Conservation (phyloP, 1,140 invertebrate species). For the Palaemon carinicauda region DNA sequence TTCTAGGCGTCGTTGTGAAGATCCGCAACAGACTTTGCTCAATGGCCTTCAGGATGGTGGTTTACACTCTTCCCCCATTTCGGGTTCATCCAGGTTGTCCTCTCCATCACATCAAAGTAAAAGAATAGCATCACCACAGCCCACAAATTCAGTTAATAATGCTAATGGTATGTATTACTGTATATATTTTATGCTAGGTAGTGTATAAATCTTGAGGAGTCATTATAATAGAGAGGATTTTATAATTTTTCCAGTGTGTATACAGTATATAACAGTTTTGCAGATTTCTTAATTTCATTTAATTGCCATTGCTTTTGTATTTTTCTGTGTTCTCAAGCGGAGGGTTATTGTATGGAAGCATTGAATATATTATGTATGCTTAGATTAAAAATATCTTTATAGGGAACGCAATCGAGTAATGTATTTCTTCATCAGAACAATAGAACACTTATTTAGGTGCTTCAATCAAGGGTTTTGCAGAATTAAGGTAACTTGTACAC, state of each 20-base stretch:
- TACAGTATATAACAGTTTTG: background rate
- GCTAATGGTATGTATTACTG: conserved; percentile 11
- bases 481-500: too few relatives aligned
- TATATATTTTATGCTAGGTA: background rate
- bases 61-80: background rate
- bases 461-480: too few relatives aligned
- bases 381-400: too few relatives aligned
- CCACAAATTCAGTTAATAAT: conserved; percentile 40
- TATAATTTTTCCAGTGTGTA: too few relatives aligned
- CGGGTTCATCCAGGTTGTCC: background rate
- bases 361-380: too few relatives aligned
- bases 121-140: background rate
- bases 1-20: conserved; percentile 24
- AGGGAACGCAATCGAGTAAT: too few relatives aligned
- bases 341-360: too few relatives aligned
- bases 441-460: too few relatives aligned
- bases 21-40: conserved; percentile 32
- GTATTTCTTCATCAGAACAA: too few relatives aligned
- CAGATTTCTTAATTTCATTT: background rate
- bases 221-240: too few relatives aligned
- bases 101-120: conserved; percentile 16
- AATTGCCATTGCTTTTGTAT: too few relatives aligned
- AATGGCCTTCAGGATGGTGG: conserved; percentile 45
- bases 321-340: too few relatives aligned
- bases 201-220: background rate